A percentile compares a stretch with the other conserved stretches of the same genome.
Conservation (phyloP, 2,797 vertebrate genomes). For the Pogonophryne albipinna region DNA sequence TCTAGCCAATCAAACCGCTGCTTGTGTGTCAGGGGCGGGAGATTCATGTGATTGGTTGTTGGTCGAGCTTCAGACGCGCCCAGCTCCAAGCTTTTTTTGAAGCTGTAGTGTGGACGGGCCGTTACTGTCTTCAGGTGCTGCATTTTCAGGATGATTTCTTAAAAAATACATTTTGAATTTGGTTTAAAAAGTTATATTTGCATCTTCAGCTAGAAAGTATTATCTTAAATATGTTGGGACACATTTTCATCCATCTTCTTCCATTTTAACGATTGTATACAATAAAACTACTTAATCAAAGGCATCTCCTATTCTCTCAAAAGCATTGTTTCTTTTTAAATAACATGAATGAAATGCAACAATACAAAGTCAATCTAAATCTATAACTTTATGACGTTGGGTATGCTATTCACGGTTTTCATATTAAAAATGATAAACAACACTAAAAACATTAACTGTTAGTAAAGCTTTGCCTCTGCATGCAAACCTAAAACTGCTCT, state of each 20-base stretch:
- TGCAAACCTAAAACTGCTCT: neutral
- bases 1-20: too few relatives aligned
- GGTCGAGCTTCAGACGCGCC: too few relatives aligned
- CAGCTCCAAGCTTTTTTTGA: too few relatives aligned
- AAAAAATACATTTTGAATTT: neutral
- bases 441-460: neutral
- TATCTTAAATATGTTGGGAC: neutral
- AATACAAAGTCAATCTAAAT: neutral
- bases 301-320: neutral
- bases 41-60: too few relatives aligned
- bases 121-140: neutral
- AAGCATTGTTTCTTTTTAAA: neutral
- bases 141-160: neutral
- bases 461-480: neutral
- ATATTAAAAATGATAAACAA: neutral
- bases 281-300: neutral
- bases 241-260: neutral
- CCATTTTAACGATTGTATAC: neutral
- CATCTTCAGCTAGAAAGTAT: neutral
- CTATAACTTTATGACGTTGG: neutral
- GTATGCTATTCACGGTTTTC: neutral
- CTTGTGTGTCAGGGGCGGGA: too few relatives aligned
- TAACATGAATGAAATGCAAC: neutral
- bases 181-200: neutral
- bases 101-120: too few relatives aligned